A percentile compares a stretch with the other conserved stretches of the same genome.
These are phyloP conservation scores for Bembecia ichneumoniformis DNA, from an alignment of 2,888 invertebrate species.

Conservation along the genomic window DNA sequence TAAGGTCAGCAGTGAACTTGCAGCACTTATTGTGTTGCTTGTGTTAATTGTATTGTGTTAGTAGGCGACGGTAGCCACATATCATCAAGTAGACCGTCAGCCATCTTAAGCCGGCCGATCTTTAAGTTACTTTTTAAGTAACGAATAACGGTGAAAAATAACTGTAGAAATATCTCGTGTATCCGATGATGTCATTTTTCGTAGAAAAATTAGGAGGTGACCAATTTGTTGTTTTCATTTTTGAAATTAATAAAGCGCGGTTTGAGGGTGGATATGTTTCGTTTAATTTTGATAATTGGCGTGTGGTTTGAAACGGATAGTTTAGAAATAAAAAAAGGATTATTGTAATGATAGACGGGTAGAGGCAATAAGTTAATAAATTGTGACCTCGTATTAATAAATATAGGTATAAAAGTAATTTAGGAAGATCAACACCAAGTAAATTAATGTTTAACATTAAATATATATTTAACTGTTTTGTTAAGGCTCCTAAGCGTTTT, in stretches of 20 bases:
- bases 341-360: conserved; percentile 1
- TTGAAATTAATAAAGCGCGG: neutral
- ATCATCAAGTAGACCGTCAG: too few relatives aligned
- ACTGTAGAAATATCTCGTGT: too few relatives aligned
- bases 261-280: neutral
- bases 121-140: too few relatives aligned
- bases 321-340: neutral
- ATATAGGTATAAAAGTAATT: conserved; percentile 30
- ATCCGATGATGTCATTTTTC: too few relatives aligned
- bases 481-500: conserved; percentile 8
- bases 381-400: conserved; percentile 10
- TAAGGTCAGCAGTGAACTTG: too few relatives aligned
- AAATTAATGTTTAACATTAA: conserved; percentile 48
- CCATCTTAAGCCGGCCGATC: too few relatives aligned
- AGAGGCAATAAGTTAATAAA: conserved; percentile 1
- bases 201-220: too few relatives aligned
- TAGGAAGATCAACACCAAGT: conserved; percentile 65
- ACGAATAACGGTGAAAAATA: too few relatives aligned
- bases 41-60: too few relatives aligned
- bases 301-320: neutral
- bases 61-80: too few relatives aligned
- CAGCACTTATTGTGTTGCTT: too few relatives aligned
- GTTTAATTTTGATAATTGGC: neutral
- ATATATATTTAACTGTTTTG: conserved; percentile 6
- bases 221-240: too few relatives aligned